Conservation (phyloP, 92 coral and sea anemone genomes). For the Phymanthus crucifer region DNA sequence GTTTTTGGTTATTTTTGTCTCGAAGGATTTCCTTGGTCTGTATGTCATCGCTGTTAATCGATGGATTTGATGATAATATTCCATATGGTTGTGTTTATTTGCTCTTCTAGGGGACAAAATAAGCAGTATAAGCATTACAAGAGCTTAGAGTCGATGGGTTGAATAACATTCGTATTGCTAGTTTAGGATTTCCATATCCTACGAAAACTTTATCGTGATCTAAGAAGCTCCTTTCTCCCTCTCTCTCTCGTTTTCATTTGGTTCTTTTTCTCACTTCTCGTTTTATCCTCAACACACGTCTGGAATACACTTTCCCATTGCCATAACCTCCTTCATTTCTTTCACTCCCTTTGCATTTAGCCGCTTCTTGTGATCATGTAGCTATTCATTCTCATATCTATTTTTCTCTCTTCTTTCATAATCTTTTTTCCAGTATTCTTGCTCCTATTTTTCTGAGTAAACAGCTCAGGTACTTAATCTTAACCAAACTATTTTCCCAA, state of each 20-base stretch:
- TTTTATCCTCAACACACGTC: not conserved
- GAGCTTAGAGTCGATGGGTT: conserved; percentile 35
- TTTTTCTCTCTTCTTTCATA: not conserved
- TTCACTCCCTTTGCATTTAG: not conserved
- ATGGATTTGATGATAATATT: conserved; percentile 21
- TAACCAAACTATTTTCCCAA: not conserved
- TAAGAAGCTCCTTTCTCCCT: not conserved
- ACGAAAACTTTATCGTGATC: conserved; percentile 18
- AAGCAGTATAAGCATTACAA: conserved; percentile 41
- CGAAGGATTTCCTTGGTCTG: conserved; percentile 9
- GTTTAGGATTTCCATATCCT: conserved; percentile 17
- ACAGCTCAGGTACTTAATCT: not conserved
- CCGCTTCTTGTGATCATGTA: no score
- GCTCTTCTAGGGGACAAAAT: conserved; percentile 46
- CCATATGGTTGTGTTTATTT: conserved; percentile 38
- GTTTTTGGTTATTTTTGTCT: conserved; percentile 14
- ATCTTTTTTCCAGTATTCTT: not conserved
- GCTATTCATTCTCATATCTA: no score
- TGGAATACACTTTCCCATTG: not conserved
- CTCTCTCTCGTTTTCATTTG: not conserved
- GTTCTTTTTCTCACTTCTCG: not conserved
- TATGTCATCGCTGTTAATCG: conserved; percentile 36
- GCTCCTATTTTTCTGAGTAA: not conserved
- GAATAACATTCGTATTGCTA: conserved; percentile 25
- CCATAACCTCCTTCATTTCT: conserved; percentile 1